Evolutionary conservation across 2,113 vertebrate genomes (phyloP), one percentile per base, ranked within the genome.

Genomic region (Gallinago media): DNA sequence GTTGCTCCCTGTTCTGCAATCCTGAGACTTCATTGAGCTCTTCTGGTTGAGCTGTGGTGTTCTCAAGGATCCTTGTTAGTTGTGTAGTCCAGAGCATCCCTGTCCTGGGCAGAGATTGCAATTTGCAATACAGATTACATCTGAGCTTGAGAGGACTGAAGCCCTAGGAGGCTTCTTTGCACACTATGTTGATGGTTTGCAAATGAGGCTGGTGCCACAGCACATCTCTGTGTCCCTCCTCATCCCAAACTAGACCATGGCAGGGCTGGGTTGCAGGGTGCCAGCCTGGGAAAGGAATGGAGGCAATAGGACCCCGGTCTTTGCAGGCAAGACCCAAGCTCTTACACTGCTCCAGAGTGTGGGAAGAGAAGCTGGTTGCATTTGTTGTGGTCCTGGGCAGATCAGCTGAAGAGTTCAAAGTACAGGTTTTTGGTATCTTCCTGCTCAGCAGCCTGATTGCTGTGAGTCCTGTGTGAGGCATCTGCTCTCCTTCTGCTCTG

Each of bases 171-270:
- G 7, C 3, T 16, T 9, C 32, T 42, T 3, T 38, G 58, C 36
- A 8, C 19, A 0, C 31, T 0, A 0, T 5, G 20, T 6, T 0
- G 6, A 54, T 54, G 52, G 52, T 54, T 9, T 29, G 11, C 40
- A 0, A 3, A 2, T 0, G 3, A 8, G 50, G 32, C 15, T 8
- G 59, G 8, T 3, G 4, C 25, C n/a, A 1, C 10, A 5, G 38
- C 65, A 31, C 4, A 1, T 7, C 65, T 21, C 32, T 21, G 29
- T 3, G 4, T 5, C 52, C 62, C 58, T 8, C 38, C 55, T 11
- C 3, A 3, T 11, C 47, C 22, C 3, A 6, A 3, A 21, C 34
- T 0, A 0, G 19, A 2, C n/a, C 2, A 27, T 0, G 12, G 9
- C 32, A 31, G 8, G 36, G 58, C 52, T 27, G 49, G 36, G 16